These are phyloP conservation scores for Staurois parvus DNA, from an alignment of 2,797 vertebrate species.

Conservation along the genomic window DNA sequence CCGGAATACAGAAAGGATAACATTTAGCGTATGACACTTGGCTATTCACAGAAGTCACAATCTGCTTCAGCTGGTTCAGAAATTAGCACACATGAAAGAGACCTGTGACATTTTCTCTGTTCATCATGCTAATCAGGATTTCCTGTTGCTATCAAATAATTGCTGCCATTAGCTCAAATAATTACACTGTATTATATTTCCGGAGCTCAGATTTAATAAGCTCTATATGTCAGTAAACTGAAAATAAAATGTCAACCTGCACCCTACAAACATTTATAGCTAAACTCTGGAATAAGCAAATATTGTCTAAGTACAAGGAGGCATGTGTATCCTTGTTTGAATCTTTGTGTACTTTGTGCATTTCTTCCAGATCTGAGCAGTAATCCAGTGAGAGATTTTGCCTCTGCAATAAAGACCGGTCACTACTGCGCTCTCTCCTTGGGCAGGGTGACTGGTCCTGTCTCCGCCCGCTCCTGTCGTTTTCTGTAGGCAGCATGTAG, in stretches of 20 bases:
- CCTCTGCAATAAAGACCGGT: too few relatives aligned
- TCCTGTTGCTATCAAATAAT: slow-evolving; percentile 5
- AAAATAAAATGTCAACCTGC: not conserved
- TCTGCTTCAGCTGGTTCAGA: not conserved
- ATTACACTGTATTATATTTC: slow-evolving; percentile 7
- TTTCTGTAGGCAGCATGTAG: too few relatives aligned
- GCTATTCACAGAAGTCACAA: not conserved
- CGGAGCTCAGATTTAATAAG: not conserved
- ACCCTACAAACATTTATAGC: not conserved
- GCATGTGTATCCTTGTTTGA: too few relatives aligned
- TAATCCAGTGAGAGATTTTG: too few relatives aligned
- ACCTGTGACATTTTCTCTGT: not conserved
- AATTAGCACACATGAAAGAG: not conserved
- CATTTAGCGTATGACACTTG: not conserved
- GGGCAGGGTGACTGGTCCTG: too few relatives aligned
- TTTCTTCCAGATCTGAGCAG: too few relatives aligned
- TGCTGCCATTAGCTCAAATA: not conserved
- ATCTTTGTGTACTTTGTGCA: too few relatives aligned
- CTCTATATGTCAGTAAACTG: not conserved
- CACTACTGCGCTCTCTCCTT: too few relatives aligned
- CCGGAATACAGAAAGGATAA: not conserved
- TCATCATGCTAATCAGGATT: slow-evolving; percentile 4
- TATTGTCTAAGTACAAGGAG: too few relatives aligned
- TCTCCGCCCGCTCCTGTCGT: too few relatives aligned
- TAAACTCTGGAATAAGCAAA: too few relatives aligned